Conservation (phyloP, 1,140 invertebrate species). For the Chlorops oryzae region DNA sequence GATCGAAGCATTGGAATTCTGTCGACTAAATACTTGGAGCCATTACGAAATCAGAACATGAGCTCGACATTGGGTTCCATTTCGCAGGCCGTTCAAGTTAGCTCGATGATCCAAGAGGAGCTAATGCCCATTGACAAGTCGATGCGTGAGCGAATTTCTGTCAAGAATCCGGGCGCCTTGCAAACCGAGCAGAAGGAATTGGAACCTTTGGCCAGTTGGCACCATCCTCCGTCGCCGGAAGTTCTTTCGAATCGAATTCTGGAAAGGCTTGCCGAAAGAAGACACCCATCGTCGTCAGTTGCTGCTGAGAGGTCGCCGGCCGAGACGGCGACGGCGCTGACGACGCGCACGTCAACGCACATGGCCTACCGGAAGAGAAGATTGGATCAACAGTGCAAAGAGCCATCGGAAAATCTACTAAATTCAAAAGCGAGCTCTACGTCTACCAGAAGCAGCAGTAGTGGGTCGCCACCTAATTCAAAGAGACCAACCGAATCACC, state of each 20-base stretch:
- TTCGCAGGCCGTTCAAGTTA: slow-evolving; percentile 1
- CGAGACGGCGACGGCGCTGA: not conserved
- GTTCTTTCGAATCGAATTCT: not conserved
- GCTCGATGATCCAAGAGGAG: slow-evolving; percentile 8
- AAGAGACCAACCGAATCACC: too few species aligned
- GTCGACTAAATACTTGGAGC: slow-evolving; percentile 10
- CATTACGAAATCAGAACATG: slow-evolving; percentile 12
- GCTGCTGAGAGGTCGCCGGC: not conserved
- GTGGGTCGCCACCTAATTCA: too few species aligned
- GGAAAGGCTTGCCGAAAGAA: not conserved
- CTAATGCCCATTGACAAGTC: slow-evolving; percentile 5
- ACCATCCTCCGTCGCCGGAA: slow-evolving; percentile 7
- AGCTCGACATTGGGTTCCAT: not conserved
- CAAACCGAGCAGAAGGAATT: not conserved
- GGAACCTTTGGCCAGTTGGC: slow-evolving; percentile 6
- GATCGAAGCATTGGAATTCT: too few species aligned
- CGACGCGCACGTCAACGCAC: not conserved
- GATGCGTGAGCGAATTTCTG: not conserved
- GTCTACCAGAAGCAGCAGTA: too few species aligned
- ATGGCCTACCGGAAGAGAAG: not conserved
- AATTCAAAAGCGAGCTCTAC: too few species aligned
- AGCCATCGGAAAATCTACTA: too few species aligned
- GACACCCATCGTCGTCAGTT: not conserved
- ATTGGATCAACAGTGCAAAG: too few species aligned
- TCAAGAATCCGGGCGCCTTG: not conserved